Conservation (phyloP, 1,140 invertebrate species). For the Drosophila albomicans region DNA sequence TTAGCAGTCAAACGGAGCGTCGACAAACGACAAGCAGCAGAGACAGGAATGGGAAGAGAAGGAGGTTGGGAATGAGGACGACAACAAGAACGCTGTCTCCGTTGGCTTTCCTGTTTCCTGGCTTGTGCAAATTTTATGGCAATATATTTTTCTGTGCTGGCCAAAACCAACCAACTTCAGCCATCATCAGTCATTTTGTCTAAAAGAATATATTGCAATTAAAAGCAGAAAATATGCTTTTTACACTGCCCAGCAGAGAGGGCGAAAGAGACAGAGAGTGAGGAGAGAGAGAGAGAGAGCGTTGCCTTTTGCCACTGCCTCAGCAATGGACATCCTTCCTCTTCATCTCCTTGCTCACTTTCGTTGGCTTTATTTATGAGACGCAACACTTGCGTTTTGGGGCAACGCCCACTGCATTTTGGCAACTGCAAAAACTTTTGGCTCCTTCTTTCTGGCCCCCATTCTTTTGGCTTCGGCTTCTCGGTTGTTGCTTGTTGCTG, state of each 20-base stretch:
- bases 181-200: slow-evolving; percentile 83
- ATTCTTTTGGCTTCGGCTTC: slow-evolving; percentile 10
- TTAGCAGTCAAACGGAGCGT: slow-evolving; percentile 77
- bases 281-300: slow-evolving; percentile 12
- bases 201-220: slow-evolving; percentile 84
- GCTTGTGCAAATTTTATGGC: slow-evolving; percentile 75
- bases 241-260: slow-evolving; percentile 55
- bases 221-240: slow-evolving; percentile 83
- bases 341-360: slow-evolving; percentile 1
- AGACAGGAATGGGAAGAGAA: slow-evolving; percentile 15
- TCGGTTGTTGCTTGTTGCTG: slow-evolving; percentile 55
- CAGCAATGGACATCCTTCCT: neutral
- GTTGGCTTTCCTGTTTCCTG: slow-evolving; percentile 77
- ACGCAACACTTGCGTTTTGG: slow-evolving; percentile 61
- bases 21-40: neutral
- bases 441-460: slow-evolving; percentile 25
- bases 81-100: slow-evolving; percentile 70
- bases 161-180: slow-evolving; percentile 37
- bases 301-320: slow-evolving; percentile 22
- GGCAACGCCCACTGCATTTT: slow-evolving; percentile 70
- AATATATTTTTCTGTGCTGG: slow-evolving; percentile 71
- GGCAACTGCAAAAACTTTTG: slow-evolving; percentile 37
- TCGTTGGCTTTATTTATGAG: slow-evolving; percentile 70
- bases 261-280: too few species aligned
- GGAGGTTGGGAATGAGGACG: slow-evolving; percentile 16